Evolutionary conservation across 2,797 vertebrate species (phyloP), one percentile per base, ranked within the genome.

Genomic region (Sebastes goodei): DNA sequence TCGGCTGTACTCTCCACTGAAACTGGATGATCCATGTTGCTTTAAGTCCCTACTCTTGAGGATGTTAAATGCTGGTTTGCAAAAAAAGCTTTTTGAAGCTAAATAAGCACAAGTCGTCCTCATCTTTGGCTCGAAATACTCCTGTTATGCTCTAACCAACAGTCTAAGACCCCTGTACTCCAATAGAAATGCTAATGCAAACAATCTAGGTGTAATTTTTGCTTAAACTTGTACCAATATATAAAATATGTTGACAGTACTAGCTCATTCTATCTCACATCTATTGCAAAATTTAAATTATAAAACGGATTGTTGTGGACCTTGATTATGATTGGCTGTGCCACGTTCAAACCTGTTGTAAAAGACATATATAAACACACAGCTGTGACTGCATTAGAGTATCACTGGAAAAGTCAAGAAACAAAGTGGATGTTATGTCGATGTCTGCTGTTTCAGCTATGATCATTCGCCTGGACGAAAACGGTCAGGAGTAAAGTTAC

Each of bases 1-100:
- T 42, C 84, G 76, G 73, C 78, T 87, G 46, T 71, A 70, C 53
- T 67, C 76, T 61, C 46, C 21, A 27, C 57, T 79, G 53, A 81
- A 85, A 84, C 69, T 21, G 66, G 33, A 53, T 73, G 76, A 87
- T 83, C 72, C 65, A 49, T 74, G 83, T 12, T 81, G 60, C 42
- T 70, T 71, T 30, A 64, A 74, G 33, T 75, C 46, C 17, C 23
- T 12, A 5, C 63, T 78, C 80, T 46, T 80, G 27, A 78, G 73
- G 35, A 65, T 63, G 30, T 86, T 62, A 78, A 83, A 78, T 76
- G 29, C 46, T 59, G 38, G 29, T 53, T 85, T 82, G 64, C 5
- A 25, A 57, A 76, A 38, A 49, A 85, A 74, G 11, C 21, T 67
- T 74, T 68, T 52, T 60, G 27, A 62, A 76, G 7, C n/a, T 56